Base-by-base conservation (phyloP, 2,888 invertebrate species). In the Melieria omissa region DNA sequence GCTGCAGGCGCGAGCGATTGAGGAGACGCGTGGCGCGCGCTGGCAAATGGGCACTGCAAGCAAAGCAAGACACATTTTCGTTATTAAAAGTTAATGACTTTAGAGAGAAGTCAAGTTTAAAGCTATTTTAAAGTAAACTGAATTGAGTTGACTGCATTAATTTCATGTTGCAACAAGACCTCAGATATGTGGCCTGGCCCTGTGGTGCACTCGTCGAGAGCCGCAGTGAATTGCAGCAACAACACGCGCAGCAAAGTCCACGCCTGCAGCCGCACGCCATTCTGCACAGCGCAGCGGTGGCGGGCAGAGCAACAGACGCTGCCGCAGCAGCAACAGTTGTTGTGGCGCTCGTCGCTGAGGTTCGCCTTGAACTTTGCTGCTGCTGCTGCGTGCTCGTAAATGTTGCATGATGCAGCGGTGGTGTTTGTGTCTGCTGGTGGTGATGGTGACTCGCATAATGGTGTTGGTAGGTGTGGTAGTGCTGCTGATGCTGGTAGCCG, bases 1-100 rank as follows among this genome's bases (percentile, higher is more conserved):
- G 84, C 78, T 86, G 86, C 71, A 87, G 78, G 70, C 87, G 81
- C n/a, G 87, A 86, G 75, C 87, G 85, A 79, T 87, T 87, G 67
- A 87, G 79, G 65, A 87, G 81, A 49, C 87, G 83, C 70, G 86
- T 86, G 73, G 87, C 86, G 74, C 87, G 83, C 60, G 86, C 86
- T 68, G 87, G 87, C 79, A 87, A 77, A 77, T 87, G 86, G 77
- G 87, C 83, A 78, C 87, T 87, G 75, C 70, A 77, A 69, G 61
- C 61, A 68, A 66, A 68, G 46, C n/a, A 65, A 66, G 0, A 57
- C 9, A 54, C 42, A 10, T 5, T 5, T 5, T 14, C 29, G n/a
- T 9, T 49, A 47, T 9, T 42, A 42, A 44, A 41, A 29, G 42
- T 42, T 41, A 44, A 60, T 8, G 1, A 54, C 4, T 54, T 29